Conservation (phyloP, 2,797 vertebrate species). For the Acanthornis magna region DNA sequence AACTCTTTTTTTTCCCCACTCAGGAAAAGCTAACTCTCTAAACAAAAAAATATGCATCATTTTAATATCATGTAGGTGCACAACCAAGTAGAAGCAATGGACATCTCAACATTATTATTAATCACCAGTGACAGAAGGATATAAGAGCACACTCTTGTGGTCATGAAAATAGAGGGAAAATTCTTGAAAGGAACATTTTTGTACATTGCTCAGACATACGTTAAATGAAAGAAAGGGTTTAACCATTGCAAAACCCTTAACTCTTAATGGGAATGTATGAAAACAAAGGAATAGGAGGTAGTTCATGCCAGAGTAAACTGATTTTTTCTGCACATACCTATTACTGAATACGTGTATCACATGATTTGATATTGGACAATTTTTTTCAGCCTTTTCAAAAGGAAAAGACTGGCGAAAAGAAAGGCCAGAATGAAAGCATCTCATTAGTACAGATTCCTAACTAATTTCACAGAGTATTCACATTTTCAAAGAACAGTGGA, state of each 20-base stretch:
- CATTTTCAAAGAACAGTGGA: background rate
- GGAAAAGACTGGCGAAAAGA: background rate
- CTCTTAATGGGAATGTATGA: background rate
- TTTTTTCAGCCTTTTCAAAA: background rate
- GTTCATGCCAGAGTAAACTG: background rate
- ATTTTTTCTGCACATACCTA: background rate
- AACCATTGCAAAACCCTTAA: background rate
- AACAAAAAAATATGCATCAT: constrained; percentile 1
- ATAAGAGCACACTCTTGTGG: background rate
- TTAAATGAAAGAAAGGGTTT: background rate
- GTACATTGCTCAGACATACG: background rate
- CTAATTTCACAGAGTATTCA: background rate
- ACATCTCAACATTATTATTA: background rate
- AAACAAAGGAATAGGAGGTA: background rate
- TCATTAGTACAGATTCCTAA: background rate
- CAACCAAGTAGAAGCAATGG: background rate
- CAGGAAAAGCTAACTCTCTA: background rate
- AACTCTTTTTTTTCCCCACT: background rate
- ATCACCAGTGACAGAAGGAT: background rate
- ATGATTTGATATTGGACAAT: fast-evolving
- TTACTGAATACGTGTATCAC: background rate
- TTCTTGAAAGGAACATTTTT: background rate
- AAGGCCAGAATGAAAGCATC: background rate
- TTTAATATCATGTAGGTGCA: background rate
- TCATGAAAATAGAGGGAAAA: background rate